Conservation (phyloP, 2,888 invertebrate genomes). For the Clanis bilineata region DNA sequence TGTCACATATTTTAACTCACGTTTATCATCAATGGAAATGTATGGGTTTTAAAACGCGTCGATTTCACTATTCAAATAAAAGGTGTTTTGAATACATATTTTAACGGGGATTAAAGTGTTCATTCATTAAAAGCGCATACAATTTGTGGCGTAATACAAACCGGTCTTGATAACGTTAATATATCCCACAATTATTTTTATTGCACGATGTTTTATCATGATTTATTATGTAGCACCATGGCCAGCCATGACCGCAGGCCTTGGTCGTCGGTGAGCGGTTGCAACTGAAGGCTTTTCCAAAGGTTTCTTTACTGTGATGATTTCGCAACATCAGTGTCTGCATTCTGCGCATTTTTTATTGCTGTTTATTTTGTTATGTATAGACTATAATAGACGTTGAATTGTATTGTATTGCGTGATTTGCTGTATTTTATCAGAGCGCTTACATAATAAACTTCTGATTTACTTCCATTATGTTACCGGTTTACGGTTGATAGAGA, state of each 20-base stretch:
- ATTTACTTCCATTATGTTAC: slow-evolving; percentile 1
- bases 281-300: slow-evolving; percentile 54
- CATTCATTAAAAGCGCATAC: slow-evolving; percentile 4
- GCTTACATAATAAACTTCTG: not conserved
- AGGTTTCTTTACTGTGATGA: slow-evolving; percentile 50
- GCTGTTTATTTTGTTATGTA: not conserved
- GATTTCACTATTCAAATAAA: not conserved
- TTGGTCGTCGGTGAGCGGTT: slow-evolving; percentile 65
- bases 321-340: slow-evolving; percentile 50
- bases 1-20: slow-evolving; percentile 28
- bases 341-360: not conserved
- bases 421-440: not conserved
- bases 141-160: not conserved
- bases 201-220: slow-evolving; percentile 36
- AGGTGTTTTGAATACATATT: not conserved
- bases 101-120: not conserved
- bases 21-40: slow-evolving; percentile 28
- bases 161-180: slow-evolving; percentile 13
- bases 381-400: not conserved
- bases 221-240: slow-evolving; percentile 62
- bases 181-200: slow-evolving; percentile 28
- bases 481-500: not conserved
- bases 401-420: not conserved
- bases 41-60: not conserved
- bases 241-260: slow-evolving; percentile 73